A percentile compares a stretch with the other conserved stretches of the same genome.
Conservation (phyloP, 2,888 invertebrate species). For the Acleris emargana region DNA sequence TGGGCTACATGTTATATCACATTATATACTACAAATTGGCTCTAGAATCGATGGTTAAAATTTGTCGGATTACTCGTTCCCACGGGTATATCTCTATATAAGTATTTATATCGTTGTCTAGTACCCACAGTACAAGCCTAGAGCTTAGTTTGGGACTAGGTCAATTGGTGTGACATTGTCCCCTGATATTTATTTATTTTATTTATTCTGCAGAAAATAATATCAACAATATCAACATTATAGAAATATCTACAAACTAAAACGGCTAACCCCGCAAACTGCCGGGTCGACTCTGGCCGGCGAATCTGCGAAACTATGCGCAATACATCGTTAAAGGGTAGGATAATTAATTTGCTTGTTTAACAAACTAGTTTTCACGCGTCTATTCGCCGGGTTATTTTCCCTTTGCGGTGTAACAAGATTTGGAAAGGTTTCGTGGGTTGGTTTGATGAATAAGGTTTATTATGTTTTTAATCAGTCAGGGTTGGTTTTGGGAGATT, state of each 20-base stretch:
- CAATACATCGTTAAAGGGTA: slow-evolving; percentile 28
- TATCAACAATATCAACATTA: background rate
- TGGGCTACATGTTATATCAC: no score
- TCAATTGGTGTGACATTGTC: no score
- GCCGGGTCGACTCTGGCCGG: background rate
- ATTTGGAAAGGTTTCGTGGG: slow-evolving; percentile 24
- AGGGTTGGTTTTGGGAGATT: background rate
- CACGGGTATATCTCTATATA: no score
- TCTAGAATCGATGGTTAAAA: no score
- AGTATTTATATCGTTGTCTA: no score
- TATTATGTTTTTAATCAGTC: background rate
- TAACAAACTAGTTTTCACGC: slow-evolving; percentile 32
- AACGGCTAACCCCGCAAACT: background rate
- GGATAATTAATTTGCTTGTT: slow-evolving; percentile 37
- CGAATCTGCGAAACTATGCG: slow-evolving; percentile 23
- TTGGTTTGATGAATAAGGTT: slow-evolving; percentile 13
- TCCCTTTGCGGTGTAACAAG: slow-evolving; percentile 34
- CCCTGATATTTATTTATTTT: no score
- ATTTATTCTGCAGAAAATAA: no score
- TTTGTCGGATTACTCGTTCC: no score
- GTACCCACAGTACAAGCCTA: no score
- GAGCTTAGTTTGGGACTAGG: no score
- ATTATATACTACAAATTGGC: no score
- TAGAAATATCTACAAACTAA: background rate
- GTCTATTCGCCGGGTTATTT: slow-evolving; percentile 16